Percentiles rank a stretch among this genome's conserved stretches.
Evolutionary conservation across 2,888 invertebrate genomes (phyloP).

Genomic region (Zaprionus lineosus): DNA sequence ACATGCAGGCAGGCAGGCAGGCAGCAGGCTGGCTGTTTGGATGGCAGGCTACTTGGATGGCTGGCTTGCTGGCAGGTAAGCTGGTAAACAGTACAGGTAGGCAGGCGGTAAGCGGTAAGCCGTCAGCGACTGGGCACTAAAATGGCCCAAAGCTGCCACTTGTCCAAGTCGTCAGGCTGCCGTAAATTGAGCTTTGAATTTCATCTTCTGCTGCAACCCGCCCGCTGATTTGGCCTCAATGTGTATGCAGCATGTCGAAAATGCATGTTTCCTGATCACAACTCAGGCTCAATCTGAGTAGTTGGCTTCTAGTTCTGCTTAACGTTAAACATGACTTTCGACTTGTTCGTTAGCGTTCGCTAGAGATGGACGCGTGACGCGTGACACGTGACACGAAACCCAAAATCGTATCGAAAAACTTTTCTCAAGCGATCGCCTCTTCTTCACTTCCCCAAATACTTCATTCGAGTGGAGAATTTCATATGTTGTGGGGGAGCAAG

Average conservation of each 20-base stretch:
- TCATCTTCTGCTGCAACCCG: neutral
- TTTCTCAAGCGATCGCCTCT: too few species aligned
- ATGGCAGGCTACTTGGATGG: neutral
- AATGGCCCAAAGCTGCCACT: conserved; percentile 65
- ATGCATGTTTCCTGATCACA: conserved; percentile 65
- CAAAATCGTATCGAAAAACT: too few species aligned
- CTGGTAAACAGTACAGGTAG: neutral
- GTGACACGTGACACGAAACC: neutral
- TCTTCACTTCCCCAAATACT: neutral
- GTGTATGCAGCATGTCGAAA: conserved; percentile 69
- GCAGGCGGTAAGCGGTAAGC: conserved; percentile 25
- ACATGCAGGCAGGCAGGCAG: conserved; percentile 1
- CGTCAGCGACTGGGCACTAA: conserved; percentile 41
- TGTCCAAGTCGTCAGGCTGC: conserved; percentile 60
- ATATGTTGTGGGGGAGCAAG: too few species aligned
- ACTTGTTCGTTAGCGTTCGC: conserved; percentile 56
- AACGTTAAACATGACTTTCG: conserved; percentile 60
- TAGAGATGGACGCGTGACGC: conserved; percentile 39
- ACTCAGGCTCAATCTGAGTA: conserved; percentile 43
- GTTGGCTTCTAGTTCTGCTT: conserved; percentile 62
- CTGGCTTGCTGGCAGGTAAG: neutral
- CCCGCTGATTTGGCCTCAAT: conserved; percentile 57
- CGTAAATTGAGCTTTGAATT: conserved; percentile 65
- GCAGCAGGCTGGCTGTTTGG: neutral
- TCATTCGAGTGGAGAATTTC: neutral